Evolutionary conservation across 1,140 invertebrate genomes (phyloP), one percentile per base, ranked within the genome.

Genomic region (Sycophila sp.): DNA sequence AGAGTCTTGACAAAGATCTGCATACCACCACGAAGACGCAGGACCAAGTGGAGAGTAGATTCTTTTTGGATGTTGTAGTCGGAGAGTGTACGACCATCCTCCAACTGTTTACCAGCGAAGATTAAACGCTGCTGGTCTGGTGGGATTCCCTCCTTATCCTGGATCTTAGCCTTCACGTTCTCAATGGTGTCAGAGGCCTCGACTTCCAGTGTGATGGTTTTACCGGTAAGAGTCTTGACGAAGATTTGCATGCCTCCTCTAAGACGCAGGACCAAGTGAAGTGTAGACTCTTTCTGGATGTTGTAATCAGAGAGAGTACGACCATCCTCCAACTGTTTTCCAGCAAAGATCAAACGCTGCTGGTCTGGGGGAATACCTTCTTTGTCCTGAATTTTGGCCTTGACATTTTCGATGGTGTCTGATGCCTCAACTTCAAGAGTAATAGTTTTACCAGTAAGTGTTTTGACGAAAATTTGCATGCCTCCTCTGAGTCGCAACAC

Each of bases 51-150:
- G 1, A 94, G 85, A 0, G 92, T 94, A 0, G 92, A 94, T 81
- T 93, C 92, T 73, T 94, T 92, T 73, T 94, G 92, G 70, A 94
- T 94, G 74, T 94, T 94, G 79, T 94, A 94, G 72, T 94, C 92
- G 3, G 91, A 92, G 2, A 94, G 80, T 0, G 93, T 94, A 0
- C 93, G 92, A n/a, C 94, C 93, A 78, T 94, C 93, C 81, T 94
- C 92, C 22, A 94, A 87, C 75, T 94, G 93, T 79, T 94, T 94
- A 59, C 94, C 93, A 34, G 91, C 91, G 79, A 93, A 93, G 69
- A 92, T 92, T 68, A 92, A 84, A 71, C 91, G 84, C 77, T 92
- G 91, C 75, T 92, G 90, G 78, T 92, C 91, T 80, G 91, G 90
- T 11, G 91, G 91, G 71, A 91, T 92, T 87, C 90, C 79, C 89